Evolutionary conservation across 2,888 invertebrate species (phyloP).

Genomic region (Steinernema hermaphroditum): DNA sequence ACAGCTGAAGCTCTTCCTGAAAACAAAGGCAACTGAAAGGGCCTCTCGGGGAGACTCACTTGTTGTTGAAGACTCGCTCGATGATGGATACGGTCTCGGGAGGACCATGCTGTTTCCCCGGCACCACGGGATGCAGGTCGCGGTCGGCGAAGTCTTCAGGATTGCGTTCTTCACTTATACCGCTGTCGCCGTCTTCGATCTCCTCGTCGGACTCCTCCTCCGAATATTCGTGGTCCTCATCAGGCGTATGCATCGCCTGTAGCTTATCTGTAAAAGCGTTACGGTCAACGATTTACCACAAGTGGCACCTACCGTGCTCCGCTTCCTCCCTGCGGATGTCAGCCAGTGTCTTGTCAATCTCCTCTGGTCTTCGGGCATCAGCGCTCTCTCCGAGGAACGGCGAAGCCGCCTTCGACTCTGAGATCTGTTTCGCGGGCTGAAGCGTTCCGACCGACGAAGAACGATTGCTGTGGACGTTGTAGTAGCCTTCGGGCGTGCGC

Average conservation of each 20-base stretch:
- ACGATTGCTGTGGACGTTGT: conserved; percentile 2
- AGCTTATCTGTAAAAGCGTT: conserved; percentile 10
- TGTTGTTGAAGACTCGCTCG: conserved; percentile 35
- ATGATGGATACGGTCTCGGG: conserved; percentile 33
- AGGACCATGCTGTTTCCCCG: neutral
- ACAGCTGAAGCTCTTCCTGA: conserved; percentile 56
- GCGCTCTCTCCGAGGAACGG: conserved; percentile 12
- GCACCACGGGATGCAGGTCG: neutral
- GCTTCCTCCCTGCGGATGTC: conserved; percentile 10
- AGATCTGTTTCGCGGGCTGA: conserved; percentile 19
- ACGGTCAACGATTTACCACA: too few relatives aligned
- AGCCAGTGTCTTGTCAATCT: conserved; percentile 2
- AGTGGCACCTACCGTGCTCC: neutral
- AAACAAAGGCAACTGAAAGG: conserved; percentile 25
- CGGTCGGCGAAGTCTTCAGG: conserved; percentile 25
- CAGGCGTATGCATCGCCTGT: conserved; percentile 14
- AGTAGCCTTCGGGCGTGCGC: conserved; percentile 2
- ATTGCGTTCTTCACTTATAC: conserved; percentile 34
- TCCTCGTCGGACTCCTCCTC: conserved; percentile 72
- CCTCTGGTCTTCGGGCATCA: neutral
- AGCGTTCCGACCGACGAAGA: neutral
- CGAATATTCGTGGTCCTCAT: conserved; percentile 39
- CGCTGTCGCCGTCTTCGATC: conserved; percentile 38
- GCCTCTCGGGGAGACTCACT: conserved; percentile 9
- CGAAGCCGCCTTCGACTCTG: conserved; percentile 15